Evolutionary conservation across 2,797 vertebrate genomes (phyloP), one percentile per base, ranked within the genome.

Genomic region (Mus minutoides): DNA sequence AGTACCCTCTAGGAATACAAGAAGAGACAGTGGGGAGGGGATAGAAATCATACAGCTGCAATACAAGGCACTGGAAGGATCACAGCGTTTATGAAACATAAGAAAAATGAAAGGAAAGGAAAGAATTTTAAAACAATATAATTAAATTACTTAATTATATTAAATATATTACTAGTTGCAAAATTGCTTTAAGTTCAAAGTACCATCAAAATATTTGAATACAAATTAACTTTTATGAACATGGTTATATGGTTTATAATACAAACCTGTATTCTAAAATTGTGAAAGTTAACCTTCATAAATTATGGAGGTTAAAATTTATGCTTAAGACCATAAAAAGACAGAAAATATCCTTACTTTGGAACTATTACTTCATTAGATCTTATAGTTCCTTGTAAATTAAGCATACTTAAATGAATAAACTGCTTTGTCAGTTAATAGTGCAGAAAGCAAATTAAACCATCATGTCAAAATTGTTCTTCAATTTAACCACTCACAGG

Each of bases 381-480:
- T 87, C 94, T 79, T 75, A 43, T 40, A 92, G 43, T 37, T 71
- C 13, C 0, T 76, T 84, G 49, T 79, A 69, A 90, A 85, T 31
- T 69, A 49, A 89, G 2, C 12, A 67, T 78, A 29, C n/a, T 37
- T 89, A 56, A 90, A 67, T 96, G 84, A 93, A 77, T 73, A 58
- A 52, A 26, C 29, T 22, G 46, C 12, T 93, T 93, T 96, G 69
- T 56, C 29, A 80, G n/a, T 22, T 62, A 86, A 58, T 54, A 77
- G 24, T 37, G 12, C 0, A 17, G 75, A 80, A 84, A 87, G 34
- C 71, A 92, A 78, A 80, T 86, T 40, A 90, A 93, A 69, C 43
- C 64, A 43, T 7, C 24, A 24, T 9, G 16, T 73, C 40, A 26
- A 79, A 96, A 82, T n/a, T 40, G 58, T 89, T 73, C 17, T 34